A percentile compares a stretch with the other conserved stretches of the same genome.
Evolutionary conservation across 1,140 invertebrate species (phyloP).

Genomic region (Akabosia matsudoensis): DNA sequence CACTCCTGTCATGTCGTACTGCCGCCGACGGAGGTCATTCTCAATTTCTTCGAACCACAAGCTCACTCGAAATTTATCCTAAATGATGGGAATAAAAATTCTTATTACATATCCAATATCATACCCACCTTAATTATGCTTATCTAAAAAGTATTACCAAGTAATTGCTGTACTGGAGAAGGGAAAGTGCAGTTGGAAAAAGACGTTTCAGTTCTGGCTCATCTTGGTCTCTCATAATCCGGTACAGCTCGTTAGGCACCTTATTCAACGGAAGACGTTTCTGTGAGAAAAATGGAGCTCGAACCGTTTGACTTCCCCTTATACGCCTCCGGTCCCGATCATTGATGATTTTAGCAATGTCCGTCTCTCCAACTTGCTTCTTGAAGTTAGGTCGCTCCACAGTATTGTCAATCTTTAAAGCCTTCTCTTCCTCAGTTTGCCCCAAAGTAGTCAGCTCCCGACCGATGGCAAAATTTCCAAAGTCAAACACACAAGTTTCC

Average conservation of each 20-base stretch:
- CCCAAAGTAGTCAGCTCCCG: slow-evolving; percentile 57
- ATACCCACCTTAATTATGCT: too few species aligned
- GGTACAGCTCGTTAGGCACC: slow-evolving; percentile 48
- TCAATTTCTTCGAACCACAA: slow-evolving; percentile 73
- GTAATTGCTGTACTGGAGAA: neutral
- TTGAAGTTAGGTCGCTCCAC: slow-evolving; percentile 34
- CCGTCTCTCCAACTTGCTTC: slow-evolving; percentile 33
- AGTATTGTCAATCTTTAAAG: slow-evolving; percentile 50
- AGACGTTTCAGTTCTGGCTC: slow-evolving; percentile 46
- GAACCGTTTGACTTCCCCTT: slow-evolving; percentile 21
- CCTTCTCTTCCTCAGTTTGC: slow-evolving; percentile 2
- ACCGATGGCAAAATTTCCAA: slow-evolving; percentile 59
- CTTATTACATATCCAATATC: too few species aligned
- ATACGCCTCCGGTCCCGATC: slow-evolving; percentile 51
- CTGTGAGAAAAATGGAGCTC: slow-evolving; percentile 43
- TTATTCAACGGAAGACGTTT: slow-evolving; percentile 48
- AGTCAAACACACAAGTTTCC: slow-evolving; percentile 61
- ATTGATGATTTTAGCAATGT: slow-evolving; percentile 56
- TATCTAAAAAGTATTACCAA: neutral
- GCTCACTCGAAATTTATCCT: slow-evolving; percentile 62
- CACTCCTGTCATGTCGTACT: slow-evolving; percentile 66
- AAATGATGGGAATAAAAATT: too few species aligned
- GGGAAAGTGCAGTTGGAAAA: slow-evolving; percentile 35
- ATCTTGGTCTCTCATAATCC: slow-evolving; percentile 40
- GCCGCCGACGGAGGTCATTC: slow-evolving; percentile 61